Evolutionary conservation across 2,888 invertebrate genomes (phyloP), one percentile per base, ranked within the genome.

Genomic region (Sinopyrophorus schimmeli): DNA sequence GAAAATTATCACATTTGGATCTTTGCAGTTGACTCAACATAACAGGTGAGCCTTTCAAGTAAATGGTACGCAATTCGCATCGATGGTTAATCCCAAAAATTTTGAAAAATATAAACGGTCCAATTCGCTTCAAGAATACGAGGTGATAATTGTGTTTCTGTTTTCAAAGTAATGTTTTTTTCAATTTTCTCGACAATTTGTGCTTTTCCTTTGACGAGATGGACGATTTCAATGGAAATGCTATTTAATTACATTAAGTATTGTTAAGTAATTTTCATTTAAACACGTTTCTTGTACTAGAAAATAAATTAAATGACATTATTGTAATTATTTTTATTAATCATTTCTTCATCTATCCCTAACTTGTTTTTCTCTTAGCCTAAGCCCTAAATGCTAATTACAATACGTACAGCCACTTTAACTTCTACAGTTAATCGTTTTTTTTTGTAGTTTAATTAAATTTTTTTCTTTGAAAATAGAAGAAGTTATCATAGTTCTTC

Each of bases 391-490:
- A 7, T 55, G 58, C 63, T 63, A 63, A 55, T 61, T 65, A 65
- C 63, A 62, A 59, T 61, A 64, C 61, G 56, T 65, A 65, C 65
- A 66, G 50, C 40, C 50, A 53, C 38, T 49, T 55, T 52, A 54
- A 53, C 40, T 38, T 40, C 38, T 53, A 52, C 40, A 38, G 39
- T 53, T 55, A 47, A 47, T 53, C 38, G 53, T 59, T n/a, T n/a
- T n/a, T n/a, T n/a, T n/a, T n/a, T n/a, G n/a, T n/a, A n/a, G n/a
- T n/a, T n/a, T n/a, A n/a, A n/a, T n/a, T n/a, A n/a, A n/a, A n/a
- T n/a, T n/a, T n/a, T n/a, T n/a, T n/a, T n/a, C n/a, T n/a, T 60
- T 58, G 62, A 62, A 66, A 64, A 60, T 64, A 64, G 63, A 66
- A 67, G 57, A 62, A 66, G 63, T 65, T 57, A 47, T 59, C 50